Evolutionary conservation across 1,140 invertebrate species (phyloP), one percentile per base, ranked within the genome.

Genomic region (Scaptomyza graminum): DNA sequence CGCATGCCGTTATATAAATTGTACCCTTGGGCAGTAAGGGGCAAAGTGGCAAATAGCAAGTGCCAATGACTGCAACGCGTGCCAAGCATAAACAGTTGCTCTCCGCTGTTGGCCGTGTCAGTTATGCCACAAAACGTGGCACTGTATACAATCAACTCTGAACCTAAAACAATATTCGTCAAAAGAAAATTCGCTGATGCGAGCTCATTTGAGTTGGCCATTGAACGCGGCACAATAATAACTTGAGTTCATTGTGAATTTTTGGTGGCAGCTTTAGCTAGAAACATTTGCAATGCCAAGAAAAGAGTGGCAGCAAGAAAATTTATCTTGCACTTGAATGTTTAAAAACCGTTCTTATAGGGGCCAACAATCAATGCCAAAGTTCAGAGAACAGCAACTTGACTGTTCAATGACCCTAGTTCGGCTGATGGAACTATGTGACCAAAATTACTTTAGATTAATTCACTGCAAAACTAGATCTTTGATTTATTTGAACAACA

Each of bases 71-170:
- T 81, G 77, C 77, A 67, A 51, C 64, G 77, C 73, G 61, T 80
- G 81, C 63, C 55, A 18, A 60, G 79, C 74, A 84, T 84, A 76
- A 85, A 85, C 81, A 78, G 70, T 47, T 6, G 39, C 65, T 5
- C 7, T 22, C 61, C 61, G 47, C 68, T 52, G 66, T 70, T 87
- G 82, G 72, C 78, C 82, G 87, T 82, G 87, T 83, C 72, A 9
- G 82, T 88, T 87, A 87, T 87, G 74, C 47, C 65, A 34, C 25
- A 50, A 57, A 63, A 66, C 74, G 67, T 66, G 70, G 74, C 71
- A 72, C 61, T 79, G 82, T 83, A 87, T 87, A 88, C 82, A 87
- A 76, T 87, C 74, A 87, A 87, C 83, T 87, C 82, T 87, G 82
- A 87, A 71, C 82, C 76, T 61, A 31, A 57, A 57, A 28, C 41